phyloP scores from a whole-genome alignment of 2,113 vertebrate genomes.

The Chaetops frenatus region DNA sequence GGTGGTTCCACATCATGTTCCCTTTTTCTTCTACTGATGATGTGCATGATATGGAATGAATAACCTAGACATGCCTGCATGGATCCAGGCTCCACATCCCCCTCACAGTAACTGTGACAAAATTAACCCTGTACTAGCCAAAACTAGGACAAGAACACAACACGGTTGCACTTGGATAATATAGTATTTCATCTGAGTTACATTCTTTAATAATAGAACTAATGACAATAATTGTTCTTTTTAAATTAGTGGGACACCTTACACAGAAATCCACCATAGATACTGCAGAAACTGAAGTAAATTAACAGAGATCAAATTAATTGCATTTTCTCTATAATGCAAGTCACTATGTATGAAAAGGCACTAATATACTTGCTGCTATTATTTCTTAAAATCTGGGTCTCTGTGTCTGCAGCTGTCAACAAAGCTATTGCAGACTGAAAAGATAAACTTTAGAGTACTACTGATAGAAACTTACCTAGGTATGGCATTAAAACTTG shows the following conservation, averaged over 20 bases:
- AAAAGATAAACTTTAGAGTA: not conserved
- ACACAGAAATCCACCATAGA: not conserved
- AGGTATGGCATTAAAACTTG: not conserved
- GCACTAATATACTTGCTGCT: not conserved
- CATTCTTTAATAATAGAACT: not conserved
- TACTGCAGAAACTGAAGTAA: not conserved
- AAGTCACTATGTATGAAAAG: not conserved
- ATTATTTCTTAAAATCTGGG: not conserved
- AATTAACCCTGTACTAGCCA: not conserved
- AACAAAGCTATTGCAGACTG: not conserved
- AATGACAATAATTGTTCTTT: not conserved
- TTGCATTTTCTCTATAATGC: not conserved
- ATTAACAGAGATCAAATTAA: not conserved
- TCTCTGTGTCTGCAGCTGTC: not conserved
- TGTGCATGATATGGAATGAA: not conserved
- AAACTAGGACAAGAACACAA: not conserved
- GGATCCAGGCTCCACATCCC: not conserved
- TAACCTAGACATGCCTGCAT: no score
- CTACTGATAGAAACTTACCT: not conserved
- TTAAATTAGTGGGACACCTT: not conserved
- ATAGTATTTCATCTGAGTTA: not conserved
- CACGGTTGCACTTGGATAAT: not conserved
- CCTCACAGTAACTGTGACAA: not conserved
- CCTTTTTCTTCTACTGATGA: not conserved
- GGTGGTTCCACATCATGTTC: not conserved